Base-by-base conservation (phyloP, 2,797 vertebrate species). In the Sebastes diploproa region DNA sequence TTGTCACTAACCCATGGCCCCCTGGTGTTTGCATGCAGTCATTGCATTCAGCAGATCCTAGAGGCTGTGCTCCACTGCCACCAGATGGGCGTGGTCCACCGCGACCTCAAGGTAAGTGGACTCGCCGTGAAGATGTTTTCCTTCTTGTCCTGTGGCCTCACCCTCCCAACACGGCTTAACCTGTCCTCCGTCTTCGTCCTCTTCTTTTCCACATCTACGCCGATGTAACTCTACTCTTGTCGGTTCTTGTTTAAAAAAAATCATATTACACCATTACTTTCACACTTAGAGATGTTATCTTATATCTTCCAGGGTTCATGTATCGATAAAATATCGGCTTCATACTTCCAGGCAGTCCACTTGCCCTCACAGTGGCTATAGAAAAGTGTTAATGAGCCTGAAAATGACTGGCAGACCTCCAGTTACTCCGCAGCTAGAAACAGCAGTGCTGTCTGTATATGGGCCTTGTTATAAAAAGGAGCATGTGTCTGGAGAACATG, bases 41-140 rank as follows among this genome's bases (percentile, higher is more conserved):
- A 98, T 97, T 99, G 98, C 97, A 98, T 98, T 96, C 98, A 98
- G 96, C 98, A 98, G 97, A 98, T 98, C 96, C 97, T 99, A 94
- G 98, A 99, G 95, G 98, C 98, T 71, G 98, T 98, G 95, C 97
- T 98, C 42, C 98, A 98, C 95, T 98, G 98, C 95, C 98, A 99
- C 96, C 98, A 98, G 97, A 98, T 98, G 97, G 98, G 97, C 80
- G 97, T 98, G 93, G 98, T 98, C 96, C 98, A 98, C 96, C 97
- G 97, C 84, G 98, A 98, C 96, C 97, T 98, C 83, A 98, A 99
- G 98, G 98, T 98, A 96, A 98, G 97, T 97, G 89, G 13, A 89
- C 81, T 83, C 71, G 69, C 81, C 2, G 1, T n/a, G 2, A 65
- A 54, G 34, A 64, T 58, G 18, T n/a, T 22, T 25, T 7, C 8